phyloP scores from a whole-genome alignment of 1,140 invertebrate genomes.

The Laodelphax striatellus region DNA sequence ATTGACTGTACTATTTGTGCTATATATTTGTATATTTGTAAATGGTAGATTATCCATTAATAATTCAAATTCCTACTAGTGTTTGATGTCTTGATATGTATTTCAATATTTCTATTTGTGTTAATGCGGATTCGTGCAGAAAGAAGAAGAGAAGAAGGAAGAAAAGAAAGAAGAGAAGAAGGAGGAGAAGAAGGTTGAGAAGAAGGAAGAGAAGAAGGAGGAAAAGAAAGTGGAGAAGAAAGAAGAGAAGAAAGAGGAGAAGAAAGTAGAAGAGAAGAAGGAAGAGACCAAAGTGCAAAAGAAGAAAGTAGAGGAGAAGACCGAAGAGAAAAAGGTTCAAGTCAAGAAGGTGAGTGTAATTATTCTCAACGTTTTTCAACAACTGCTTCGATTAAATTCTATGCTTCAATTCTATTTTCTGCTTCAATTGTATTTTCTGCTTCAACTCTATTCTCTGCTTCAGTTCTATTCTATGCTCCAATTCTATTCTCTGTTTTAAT shows the following conservation, averaged over 20 bases:
- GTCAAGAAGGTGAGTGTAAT: constrained; percentile 9
- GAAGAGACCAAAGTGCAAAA: constrained; percentile 24
- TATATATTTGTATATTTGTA: too few relatives aligned
- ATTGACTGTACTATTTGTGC: too few relatives aligned
- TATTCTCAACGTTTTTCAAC: not conserved
- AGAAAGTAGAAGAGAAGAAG: constrained; percentile 34
- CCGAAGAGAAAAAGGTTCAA: constrained; percentile 8
- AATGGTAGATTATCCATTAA: too few relatives aligned
- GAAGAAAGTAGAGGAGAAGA: constrained; percentile 8
- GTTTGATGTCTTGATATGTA: too few relatives aligned
- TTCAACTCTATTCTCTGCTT: too few relatives aligned
- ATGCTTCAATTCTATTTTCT: too few relatives aligned
- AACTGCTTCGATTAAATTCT: too few relatives aligned
- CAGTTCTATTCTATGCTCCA: too few relatives aligned
- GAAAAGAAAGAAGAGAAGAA: constrained; percentile 37
- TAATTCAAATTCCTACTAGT: too few relatives aligned
- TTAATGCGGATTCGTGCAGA: constrained; percentile 29
- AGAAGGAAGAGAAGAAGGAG: constrained; percentile 23
- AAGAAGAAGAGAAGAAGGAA: constrained; percentile 34
- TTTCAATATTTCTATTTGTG: too few relatives aligned
- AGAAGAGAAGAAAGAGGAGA: constrained; percentile 26
- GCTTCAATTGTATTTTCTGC: too few relatives aligned
- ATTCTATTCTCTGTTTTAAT: too few relatives aligned
- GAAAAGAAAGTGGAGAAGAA: constrained; percentile 23
- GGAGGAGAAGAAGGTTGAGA: constrained; percentile 32